Conservation (phyloP, 2,113 vertebrate genomes). For the Xenopus borealis region DNA sequence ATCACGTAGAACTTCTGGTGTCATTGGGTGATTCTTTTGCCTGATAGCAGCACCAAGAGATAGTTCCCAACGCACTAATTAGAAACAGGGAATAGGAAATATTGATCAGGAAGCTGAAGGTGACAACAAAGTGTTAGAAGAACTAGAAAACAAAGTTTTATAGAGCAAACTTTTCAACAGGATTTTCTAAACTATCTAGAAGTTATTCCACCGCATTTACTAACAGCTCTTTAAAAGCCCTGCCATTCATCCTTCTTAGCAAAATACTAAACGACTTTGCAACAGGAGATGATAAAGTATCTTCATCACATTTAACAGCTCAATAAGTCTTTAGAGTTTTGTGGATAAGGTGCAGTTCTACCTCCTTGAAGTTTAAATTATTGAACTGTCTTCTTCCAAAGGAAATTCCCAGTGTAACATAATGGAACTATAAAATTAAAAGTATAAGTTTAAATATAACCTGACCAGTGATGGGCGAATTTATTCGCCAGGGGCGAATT, state of each 20-base stretch:
- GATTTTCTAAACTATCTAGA: constrained; percentile 23
- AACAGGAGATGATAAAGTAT: too few species aligned
- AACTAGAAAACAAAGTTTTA: constrained; percentile 17
- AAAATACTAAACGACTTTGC: neutral
- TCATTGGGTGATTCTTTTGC: constrained; percentile 73
- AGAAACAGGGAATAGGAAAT: constrained; percentile 48
- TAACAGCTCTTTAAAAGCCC: constrained; percentile 2
- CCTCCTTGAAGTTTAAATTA: too few species aligned
- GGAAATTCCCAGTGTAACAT: too few species aligned
- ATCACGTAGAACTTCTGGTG: constrained; percentile 80
- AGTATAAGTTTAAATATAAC: too few species aligned
- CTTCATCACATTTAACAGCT: too few species aligned
- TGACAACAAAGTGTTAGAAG: constrained; percentile 6
- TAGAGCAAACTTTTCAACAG: constrained; percentile 16
- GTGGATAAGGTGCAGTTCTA: too few species aligned
- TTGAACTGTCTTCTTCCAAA: too few species aligned
- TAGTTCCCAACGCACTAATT: constrained; percentile 91
- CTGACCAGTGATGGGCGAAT: too few species aligned
- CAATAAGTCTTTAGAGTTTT: too few species aligned
- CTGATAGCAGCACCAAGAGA: constrained; percentile 75
- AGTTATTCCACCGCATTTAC: neutral
- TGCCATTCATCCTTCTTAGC: neutral
- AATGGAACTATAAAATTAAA: too few species aligned
- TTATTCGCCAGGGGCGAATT: too few species aligned
- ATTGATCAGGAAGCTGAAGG: constrained; percentile 37